phyloP scores from a whole-genome alignment of 1,140 invertebrate species.

The Eumeta japonica region DNA sequence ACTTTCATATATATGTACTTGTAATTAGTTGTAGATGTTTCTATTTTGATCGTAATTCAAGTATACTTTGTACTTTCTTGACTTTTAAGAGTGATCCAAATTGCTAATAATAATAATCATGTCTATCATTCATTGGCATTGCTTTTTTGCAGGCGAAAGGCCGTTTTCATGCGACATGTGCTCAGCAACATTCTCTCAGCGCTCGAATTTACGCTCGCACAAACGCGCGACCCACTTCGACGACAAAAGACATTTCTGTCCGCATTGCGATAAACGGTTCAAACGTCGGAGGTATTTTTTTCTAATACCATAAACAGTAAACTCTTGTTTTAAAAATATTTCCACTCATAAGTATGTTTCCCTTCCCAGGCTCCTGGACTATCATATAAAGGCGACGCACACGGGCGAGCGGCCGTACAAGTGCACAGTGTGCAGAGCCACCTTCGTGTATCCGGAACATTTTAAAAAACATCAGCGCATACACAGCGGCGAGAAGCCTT shows the following conservation, averaged over 20 bases:
- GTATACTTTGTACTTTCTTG: too few species aligned
- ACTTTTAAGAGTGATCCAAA: too few species aligned
- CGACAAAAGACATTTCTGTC: constrained; percentile 71
- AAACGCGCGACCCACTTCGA: constrained; percentile 76
- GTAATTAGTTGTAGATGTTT: too few species aligned
- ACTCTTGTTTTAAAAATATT: too few species aligned
- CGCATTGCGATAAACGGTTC: constrained; percentile 70
- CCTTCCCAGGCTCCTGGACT: constrained; percentile 66
- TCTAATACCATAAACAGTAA: too few species aligned
- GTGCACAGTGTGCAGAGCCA: constrained; percentile 71
- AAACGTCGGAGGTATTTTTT: constrained; percentile 62
- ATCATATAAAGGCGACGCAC: constrained; percentile 79
- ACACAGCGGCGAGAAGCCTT: constrained; percentile 79
- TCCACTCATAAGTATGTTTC: too few species aligned
- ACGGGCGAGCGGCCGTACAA: constrained; percentile 76
- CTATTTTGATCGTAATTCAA: too few species aligned
- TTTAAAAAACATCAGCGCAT: constrained; percentile 79
- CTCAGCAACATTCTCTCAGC: constrained; percentile 72
- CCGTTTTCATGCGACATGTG: constrained; percentile 82
- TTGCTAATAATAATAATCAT: too few species aligned
- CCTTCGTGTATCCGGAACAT: constrained; percentile 82
- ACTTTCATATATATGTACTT: too few species aligned
- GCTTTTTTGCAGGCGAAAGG: constrained; percentile 64
- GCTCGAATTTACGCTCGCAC: constrained; percentile 78
- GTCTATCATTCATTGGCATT: background rate